Evolutionary conservation across 2,113 vertebrate species (phyloP).

Genomic region (Urocitellus parryii): DNA sequence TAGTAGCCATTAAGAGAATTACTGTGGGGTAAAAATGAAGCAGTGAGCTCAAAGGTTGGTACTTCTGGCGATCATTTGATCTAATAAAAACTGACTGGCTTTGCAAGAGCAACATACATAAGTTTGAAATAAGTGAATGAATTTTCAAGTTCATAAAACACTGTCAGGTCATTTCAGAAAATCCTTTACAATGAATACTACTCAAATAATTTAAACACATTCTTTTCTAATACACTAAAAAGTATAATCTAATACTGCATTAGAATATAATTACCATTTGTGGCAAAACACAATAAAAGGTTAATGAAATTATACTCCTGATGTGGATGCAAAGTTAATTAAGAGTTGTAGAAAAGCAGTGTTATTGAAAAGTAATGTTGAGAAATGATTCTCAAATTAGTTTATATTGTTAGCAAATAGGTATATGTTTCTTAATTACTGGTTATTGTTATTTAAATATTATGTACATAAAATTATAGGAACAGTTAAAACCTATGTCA

Average conservation of each 20-base stretch:
- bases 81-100: conserved; percentile 73
- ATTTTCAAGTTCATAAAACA: conserved; percentile 62
- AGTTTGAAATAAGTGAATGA: conserved; percentile 13
- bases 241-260: conserved; percentile 64
- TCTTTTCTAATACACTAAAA: conserved; percentile 66
- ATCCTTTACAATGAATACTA: conserved; percentile 66
- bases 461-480: not conserved
- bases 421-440: not conserved
- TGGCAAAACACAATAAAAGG: conserved; percentile 73
- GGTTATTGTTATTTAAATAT: not conserved
- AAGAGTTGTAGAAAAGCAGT: conserved; percentile 60
- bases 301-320: conserved; percentile 68
- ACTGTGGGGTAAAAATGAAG: conserved; percentile 77
- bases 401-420: not conserved
- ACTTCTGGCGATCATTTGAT: conserved; percentile 66
- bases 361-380: conserved; percentile 40
- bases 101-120: conserved; percentile 65
- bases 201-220: conserved; percentile 73
- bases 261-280: conserved; percentile 74
- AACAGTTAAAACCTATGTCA: not conserved
- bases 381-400: conserved; percentile 3
- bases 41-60: conserved; percentile 79
- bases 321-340: conserved; percentile 60
- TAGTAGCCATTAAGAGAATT: conserved; percentile 83
- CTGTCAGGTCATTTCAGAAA: conserved; percentile 35